phyloP scores from a whole-genome alignment of 2,113 vertebrate species.

The Meriones unguiculatus region DNA sequence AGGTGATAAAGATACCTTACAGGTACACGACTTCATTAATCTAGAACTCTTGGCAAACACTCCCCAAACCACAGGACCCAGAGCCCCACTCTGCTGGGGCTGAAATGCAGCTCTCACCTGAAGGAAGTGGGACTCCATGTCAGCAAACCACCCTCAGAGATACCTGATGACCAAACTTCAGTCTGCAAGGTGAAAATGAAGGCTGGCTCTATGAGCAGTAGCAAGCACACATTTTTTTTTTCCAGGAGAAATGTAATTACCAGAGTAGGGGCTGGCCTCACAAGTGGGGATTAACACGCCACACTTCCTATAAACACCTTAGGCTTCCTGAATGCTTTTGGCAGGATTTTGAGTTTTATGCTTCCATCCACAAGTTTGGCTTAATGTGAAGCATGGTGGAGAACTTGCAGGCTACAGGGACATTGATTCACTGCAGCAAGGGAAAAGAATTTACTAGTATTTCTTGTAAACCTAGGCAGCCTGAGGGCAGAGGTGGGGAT shows the following conservation, averaged over 20 bases:
- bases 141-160: not conserved
- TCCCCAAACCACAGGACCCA: not conserved
- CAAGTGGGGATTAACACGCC: constrained; percentile 55
- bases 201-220: not conserved
- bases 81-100: not conserved
- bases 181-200: constrained; percentile 56
- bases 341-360: constrained; percentile 58
- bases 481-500: constrained; percentile 40
- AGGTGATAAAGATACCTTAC: constrained; percentile 65
- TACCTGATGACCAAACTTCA: not conserved
- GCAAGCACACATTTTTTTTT: constrained; percentile 16
- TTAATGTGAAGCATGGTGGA: not conserved
- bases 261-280: not conserved
- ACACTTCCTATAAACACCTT: constrained; percentile 41
- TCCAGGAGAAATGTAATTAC: constrained; percentile 72
- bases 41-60: constrained; percentile 48
- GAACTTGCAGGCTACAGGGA: not conserved
- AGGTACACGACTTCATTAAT: constrained; percentile 55
- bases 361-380: constrained; percentile 33
- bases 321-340: constrained; percentile 44
- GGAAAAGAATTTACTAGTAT: constrained; percentile 65
- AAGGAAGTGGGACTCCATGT: not conserved
- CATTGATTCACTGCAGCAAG: constrained; percentile 57
- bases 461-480: constrained; percentile 66
- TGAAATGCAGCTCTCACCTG: constrained; percentile 14